Evolutionary conservation across 2,888 invertebrate genomes (phyloP).

Genomic region (Aquatica leii): DNA sequence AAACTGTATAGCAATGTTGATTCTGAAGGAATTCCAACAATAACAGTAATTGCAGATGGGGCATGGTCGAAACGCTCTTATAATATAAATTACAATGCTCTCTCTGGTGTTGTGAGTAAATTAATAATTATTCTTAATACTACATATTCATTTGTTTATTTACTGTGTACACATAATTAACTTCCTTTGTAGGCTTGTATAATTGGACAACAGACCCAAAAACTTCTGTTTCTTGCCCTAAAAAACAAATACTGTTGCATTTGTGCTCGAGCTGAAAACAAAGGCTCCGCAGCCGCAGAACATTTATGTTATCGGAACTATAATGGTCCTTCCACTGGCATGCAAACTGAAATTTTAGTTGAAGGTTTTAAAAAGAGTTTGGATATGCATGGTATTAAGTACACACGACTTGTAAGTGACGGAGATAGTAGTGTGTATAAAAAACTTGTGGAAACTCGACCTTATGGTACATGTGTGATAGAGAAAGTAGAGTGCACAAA

Average conservation of each 20-base stretch:
- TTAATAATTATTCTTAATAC: too few species aligned
- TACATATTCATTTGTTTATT: too few species aligned
- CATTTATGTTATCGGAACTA: too few species aligned
- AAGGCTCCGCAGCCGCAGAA: constrained; percentile 38
- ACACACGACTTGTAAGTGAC: constrained; percentile 50
- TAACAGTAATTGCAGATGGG: constrained; percentile 24
- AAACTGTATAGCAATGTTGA: constrained; percentile 8
- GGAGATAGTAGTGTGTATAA: constrained; percentile 52
- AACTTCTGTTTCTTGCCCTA: constrained; percentile 17
- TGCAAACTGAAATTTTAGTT: constrained; percentile 47
- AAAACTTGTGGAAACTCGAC: constrained; percentile 24
- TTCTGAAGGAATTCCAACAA: constrained; percentile 16
- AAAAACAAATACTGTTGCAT: constrained; percentile 44
- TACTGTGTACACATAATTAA: too few species aligned
- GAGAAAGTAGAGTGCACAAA: constrained; percentile 7
- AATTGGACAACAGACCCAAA: constrained; percentile 19
- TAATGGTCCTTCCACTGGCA: constrained; percentile 42
- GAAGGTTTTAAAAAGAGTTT: constrained; percentile 45
- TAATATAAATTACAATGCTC: constrained; percentile 3
- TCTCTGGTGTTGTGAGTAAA: constrained; percentile 10
- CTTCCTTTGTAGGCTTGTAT: constrained; percentile 9
- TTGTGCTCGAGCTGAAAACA: constrained; percentile 37
- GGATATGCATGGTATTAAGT: constrained; percentile 44
- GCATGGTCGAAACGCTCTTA: constrained; percentile 31
- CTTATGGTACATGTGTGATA: too few species aligned